Percentiles rank a stretch among this genome's conserved stretches.
Conservation (phyloP, 2,888 invertebrate genomes). For the Malachius bipustulatus region DNA sequence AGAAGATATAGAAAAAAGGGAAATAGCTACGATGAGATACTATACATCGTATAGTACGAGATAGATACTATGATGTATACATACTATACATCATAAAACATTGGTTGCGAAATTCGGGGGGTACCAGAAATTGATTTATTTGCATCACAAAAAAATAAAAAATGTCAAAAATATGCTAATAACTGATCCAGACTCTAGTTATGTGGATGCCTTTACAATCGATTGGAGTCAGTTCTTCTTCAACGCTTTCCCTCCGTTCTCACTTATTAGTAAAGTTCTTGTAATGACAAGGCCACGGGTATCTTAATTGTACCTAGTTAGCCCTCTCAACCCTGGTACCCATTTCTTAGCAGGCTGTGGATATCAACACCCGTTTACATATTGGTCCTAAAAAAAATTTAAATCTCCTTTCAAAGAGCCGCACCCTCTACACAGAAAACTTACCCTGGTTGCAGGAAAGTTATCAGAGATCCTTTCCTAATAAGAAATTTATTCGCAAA, state of each 20-base stretch:
- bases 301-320: constrained; percentile 8
- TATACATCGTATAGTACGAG: constrained; percentile 18
- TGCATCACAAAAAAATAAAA: constrained; percentile 10
- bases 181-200: constrained; percentile 9
- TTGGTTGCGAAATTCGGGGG: constrained; percentile 2
- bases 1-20: too few species aligned
- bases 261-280: constrained; percentile 4
- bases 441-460: constrained; percentile 10
- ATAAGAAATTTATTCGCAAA: constrained; percentile 6
- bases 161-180: constrained; percentile 11
- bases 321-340: constrained; percentile 11
- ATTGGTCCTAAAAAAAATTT: constrained; percentile 6
- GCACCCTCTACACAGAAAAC: constrained; percentile 5
- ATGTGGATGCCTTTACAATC: constrained; percentile 14
- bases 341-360: constrained; percentile 5
- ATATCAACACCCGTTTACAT: constrained; percentile 6
- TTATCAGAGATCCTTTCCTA: constrained; percentile 7
- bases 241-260: constrained; percentile 9
- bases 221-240: constrained; percentile 9
- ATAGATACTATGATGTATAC: constrained; percentile 11
- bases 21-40: too few species aligned
- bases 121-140: constrained; percentile 9
- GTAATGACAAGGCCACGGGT: constrained; percentile 5
- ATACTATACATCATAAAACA: background rate
- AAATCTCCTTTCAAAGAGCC: constrained; percentile 4